phyloP scores from a whole-genome alignment of 2,888 invertebrate genomes.

The Platynereis dumerilii region DNA sequence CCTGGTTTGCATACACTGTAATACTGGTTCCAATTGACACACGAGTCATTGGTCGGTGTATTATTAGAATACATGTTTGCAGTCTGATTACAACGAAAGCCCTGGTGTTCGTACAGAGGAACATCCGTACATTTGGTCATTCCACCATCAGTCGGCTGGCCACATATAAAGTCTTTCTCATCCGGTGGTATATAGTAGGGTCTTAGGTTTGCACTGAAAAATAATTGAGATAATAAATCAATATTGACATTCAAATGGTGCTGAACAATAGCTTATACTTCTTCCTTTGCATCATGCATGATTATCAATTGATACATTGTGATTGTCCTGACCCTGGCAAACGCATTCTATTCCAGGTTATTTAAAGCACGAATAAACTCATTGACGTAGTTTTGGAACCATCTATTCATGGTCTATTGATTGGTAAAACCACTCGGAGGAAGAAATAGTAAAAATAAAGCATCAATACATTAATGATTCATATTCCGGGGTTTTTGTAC shows the following conservation, averaged over 20 bases:
- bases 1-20: slow-evolving; percentile 93
- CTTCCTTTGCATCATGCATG: too few relatives aligned
- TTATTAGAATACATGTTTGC: slow-evolving; percentile 71
- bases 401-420: too few relatives aligned
- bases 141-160: slow-evolving; percentile 88
- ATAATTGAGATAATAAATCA: neutral
- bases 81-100: slow-evolving; percentile 72
- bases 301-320: too few relatives aligned
- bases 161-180: slow-evolving; percentile 90
- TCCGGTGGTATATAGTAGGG: slow-evolving; percentile 29
- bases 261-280: too few relatives aligned
- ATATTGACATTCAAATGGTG: neutral
- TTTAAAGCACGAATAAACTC: too few relatives aligned
- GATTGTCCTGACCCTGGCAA: too few relatives aligned
- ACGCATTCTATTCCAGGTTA: too few relatives aligned
- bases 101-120: slow-evolving; percentile 71
- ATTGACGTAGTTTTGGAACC: too few relatives aligned
- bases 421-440: too few relatives aligned
- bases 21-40: slow-evolving; percentile 99
- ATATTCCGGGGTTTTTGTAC: too few relatives aligned
- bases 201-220: slow-evolving; percentile 28
- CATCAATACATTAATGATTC: too few relatives aligned
- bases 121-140: slow-evolving; percentile 77
- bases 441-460: too few relatives aligned
- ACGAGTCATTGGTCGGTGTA: slow-evolving; percentile 68